Base-by-base conservation (phyloP, 2,113 vertebrate genomes). In the Tauraco erythrolophus region DNA sequence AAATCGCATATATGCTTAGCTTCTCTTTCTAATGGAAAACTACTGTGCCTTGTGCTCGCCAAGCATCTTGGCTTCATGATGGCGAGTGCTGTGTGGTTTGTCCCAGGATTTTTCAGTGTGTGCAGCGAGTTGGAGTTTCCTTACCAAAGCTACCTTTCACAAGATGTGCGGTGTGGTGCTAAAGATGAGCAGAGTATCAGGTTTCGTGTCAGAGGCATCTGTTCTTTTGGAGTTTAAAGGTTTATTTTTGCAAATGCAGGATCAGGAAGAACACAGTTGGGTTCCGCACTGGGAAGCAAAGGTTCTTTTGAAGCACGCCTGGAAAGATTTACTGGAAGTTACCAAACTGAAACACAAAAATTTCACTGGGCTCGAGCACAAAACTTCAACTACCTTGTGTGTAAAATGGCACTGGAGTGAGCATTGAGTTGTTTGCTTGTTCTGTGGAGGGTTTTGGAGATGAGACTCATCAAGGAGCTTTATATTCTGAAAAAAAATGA, bases 31-130 rank as follows among this genome's bases (percentile, higher is more conserved):
- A 7, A 50, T 84, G 71, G 93, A 89, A 94, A 94, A 81, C 71
- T 84, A 50, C 84, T 18, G 91, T 15, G 12, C 83, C 83, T 76
- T 10, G 66, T 19, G 70, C 82, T 51, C 30, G 58, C 95, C 83
- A 72, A 14, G 30, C 30, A 3, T 8, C 79, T 37, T 62, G 77
- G 45, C 57, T 30, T 22, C 6, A 3, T 9, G 79, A 8, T 22
- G 0, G 2, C 0, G 8, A 56, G 58, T 0, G 0, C 4, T 1
- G 58, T 14, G 75, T 51, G 58, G 14, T 22, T 66, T 56, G 6
- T 92, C 58, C 88, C 0, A 0, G 88, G 75, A 3, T 19, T 77
- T 75, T 84, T 53, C 2, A 10, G 54, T 4, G 7, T 27, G 3
- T 8, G 11, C 30, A 6, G 54, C 0, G 8, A 60, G 35, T 9